Evolutionary conservation across 2,797 vertebrate species (phyloP), one percentile per base, ranked within the genome.

Genomic region (Synaphobranchus kaupii): DNA sequence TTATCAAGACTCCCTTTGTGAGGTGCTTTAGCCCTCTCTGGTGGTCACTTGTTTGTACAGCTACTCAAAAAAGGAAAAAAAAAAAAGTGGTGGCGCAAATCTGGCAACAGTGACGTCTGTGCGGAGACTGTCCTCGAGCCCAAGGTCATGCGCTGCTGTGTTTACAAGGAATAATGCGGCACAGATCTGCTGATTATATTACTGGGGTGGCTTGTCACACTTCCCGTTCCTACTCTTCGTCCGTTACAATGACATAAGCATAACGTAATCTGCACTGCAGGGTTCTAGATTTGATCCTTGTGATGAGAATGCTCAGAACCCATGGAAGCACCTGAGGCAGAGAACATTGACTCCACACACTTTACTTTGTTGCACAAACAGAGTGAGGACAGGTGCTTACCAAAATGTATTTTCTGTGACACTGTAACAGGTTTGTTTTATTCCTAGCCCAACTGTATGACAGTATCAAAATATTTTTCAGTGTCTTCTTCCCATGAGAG

Each of bases 61-160:
- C 93, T 86, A 88, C 25, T 78, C 73, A 78, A 87, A 87, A 54
- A 47, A 78, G 5, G 12, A 20, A 78, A 78, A 76, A 78, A 78
- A 76, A 76, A 81, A 85, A 28, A 89, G 78, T 87, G 86, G 87
- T 88, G 86, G 90, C 86, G 89, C 54, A 84, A 80, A 56, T 63
- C 83, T 86, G 89, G 84, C 87, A 71, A 84, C 87, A 91, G 92
- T 95, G 95, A 95, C 94, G 95, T 95, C 91, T 93, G 66, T 91
- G 92, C 89, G 91, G 92, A 91, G 89, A 54, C 89, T 89, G 96
- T 96, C 95, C 95, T 95, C 94, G 92, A 94, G 90, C 89, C 47
- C 94, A 96, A 97, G 96, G 96, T 97, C 96, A 96, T 92, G 87
- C 88, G 87, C 92, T 81, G 78, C 47, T 81, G 78, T 81, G 83